Evolutionary conservation across 2,113 vertebrate genomes (phyloP).

Genomic region (Cyphomyrus plagiostoma): DNA sequence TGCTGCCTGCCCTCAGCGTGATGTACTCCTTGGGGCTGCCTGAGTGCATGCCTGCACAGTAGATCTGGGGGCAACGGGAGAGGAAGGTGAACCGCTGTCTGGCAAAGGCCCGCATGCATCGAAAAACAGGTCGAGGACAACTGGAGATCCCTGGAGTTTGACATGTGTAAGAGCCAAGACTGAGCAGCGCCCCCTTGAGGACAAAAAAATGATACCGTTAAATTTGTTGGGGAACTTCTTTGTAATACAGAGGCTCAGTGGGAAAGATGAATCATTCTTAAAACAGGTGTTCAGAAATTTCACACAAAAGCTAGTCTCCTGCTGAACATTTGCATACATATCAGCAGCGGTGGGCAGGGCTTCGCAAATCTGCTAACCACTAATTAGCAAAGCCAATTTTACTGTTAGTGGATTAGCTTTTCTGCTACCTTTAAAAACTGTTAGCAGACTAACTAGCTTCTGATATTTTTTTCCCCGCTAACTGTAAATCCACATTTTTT

Average conservation of each 20-base stretch:
- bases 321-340: background rate
- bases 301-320: background rate
- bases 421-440: background rate
- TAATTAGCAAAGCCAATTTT: background rate
- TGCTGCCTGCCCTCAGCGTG: conserved; percentile 73
- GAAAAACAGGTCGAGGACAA: background rate
- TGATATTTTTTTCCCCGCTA: background rate
- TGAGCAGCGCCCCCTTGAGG: background rate
- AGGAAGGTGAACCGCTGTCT: conserved; percentile 6
- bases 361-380: background rate
- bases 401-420: background rate
- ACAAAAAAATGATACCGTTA: background rate
- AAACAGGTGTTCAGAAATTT: background rate
- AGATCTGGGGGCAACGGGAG: conserved; percentile 65
- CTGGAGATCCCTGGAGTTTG: background rate
- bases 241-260: background rate
- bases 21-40: conserved; percentile 81
- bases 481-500: background rate
- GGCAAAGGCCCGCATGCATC: background rate
- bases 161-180: background rate
- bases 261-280: background rate
- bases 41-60: conserved; percentile 86
- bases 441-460: background rate
- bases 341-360: background rate
- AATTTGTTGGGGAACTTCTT: background rate